Conservation (phyloP, 2,113 vertebrate species). For the Heptranchias perlo region DNA sequence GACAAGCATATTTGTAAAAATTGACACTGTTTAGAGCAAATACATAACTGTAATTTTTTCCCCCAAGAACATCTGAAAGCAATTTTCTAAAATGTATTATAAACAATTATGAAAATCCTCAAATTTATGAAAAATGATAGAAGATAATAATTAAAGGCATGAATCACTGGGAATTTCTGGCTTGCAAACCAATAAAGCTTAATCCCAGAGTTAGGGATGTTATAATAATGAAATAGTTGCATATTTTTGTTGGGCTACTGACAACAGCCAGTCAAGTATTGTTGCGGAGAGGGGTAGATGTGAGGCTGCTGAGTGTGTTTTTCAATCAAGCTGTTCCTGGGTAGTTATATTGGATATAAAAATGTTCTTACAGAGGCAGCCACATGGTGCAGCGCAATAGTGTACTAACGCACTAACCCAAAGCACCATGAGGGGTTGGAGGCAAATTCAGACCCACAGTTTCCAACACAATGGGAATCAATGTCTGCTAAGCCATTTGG, state of each 20-base stretch:
- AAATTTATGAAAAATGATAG: not conserved
- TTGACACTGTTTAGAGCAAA: not conserved
- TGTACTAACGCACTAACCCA: not conserved
- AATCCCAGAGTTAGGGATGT: not conserved
- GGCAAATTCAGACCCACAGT: not conserved
- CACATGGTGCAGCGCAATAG: not conserved
- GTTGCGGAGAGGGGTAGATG: not conserved
- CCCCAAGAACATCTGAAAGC: not conserved
- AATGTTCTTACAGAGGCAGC: not conserved
- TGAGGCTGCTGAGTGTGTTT: not conserved
- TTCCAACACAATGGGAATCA: not conserved
- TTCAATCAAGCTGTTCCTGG: not conserved
- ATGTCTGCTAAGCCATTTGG: not conserved
- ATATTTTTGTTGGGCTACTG: not conserved
- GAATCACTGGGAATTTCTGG: not conserved
- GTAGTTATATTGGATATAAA: not conserved
- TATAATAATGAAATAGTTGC: not conserved
- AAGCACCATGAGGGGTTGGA: not conserved
- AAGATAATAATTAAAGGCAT: not conserved
- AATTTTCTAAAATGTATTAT: not conserved
- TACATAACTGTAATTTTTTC: not conserved
- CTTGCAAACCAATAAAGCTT: not conserved
- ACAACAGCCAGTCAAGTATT: not conserved
- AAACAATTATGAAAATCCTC: not conserved
- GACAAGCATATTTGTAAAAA: not conserved